A percentile compares a stretch with the other conserved stretches of the same genome.
Conservation (phyloP, 2,113 vertebrate genomes). For the Cyanoderma ruficeps region DNA sequence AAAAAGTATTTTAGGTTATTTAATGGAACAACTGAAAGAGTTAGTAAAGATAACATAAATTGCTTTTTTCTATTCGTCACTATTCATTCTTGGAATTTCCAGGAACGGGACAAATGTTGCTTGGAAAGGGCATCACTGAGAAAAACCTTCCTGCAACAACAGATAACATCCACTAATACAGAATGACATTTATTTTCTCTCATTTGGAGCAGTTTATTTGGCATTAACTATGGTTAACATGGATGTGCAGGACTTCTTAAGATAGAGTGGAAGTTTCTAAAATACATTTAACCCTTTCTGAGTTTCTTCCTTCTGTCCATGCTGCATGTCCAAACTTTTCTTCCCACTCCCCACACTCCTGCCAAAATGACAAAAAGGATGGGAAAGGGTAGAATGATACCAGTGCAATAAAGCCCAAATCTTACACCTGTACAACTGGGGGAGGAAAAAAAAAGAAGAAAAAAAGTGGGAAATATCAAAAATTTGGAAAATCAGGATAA, state of each 20-base stretch:
- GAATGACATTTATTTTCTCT: neutral
- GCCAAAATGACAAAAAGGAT: neutral
- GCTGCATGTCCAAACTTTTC: no score
- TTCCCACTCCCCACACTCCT: neutral
- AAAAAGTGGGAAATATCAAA: no score
- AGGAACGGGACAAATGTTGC: neutral
- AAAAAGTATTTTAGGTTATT: neutral
- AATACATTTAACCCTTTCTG: neutral
- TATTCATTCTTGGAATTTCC: neutral
- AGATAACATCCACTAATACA: neutral
- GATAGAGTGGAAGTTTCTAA: neutral
- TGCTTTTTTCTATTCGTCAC: neutral
- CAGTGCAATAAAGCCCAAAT: neutral
- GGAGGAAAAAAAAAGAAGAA: neutral
- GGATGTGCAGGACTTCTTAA: neutral
- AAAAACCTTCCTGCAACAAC: neutral
- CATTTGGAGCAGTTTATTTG: neutral
- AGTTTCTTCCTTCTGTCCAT: neutral
- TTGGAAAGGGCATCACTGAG: neutral
- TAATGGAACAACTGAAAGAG: neutral
- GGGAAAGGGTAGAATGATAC: fast-evolving
- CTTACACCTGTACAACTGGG: neutral
- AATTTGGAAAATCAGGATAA: neutral
- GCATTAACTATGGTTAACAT: neutral
- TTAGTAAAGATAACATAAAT: neutral